A percentile compares a stretch with the other conserved stretches of the same genome.
Conservation (phyloP, 2,113 vertebrate genomes). For the Brachyhypopomus occidentalis region DNA sequence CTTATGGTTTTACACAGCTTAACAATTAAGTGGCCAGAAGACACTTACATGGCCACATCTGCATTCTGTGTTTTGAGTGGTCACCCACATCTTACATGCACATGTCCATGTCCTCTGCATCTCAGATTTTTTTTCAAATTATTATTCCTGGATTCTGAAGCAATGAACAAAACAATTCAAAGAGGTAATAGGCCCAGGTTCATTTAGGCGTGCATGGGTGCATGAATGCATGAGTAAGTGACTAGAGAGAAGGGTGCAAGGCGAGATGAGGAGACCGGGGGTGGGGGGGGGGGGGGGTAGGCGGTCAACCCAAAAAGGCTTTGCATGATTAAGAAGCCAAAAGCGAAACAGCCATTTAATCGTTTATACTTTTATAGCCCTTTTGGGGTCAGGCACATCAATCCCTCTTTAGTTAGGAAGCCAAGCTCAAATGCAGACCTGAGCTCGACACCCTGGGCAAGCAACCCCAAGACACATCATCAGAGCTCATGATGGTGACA, state of each 20-base stretch:
- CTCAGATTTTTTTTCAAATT: not conserved
- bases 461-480: not conserved
- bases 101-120: not conserved
- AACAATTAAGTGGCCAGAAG: not conserved
- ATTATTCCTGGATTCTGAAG: not conserved
- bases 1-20: slow-evolving; percentile 15
- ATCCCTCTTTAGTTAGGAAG: slow-evolving; percentile 39
- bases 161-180: not conserved
- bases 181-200: not conserved
- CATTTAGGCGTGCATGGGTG: not conserved
- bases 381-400: slow-evolving; percentile 53
- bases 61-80: not conserved
- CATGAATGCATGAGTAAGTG: not conserved
- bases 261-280: slow-evolving; percentile 17
- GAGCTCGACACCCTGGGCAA: not conserved
- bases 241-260: slow-evolving; percentile 26
- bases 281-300: slow-evolving; percentile 32
- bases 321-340: slow-evolving; percentile 45
- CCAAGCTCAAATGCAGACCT: not conserved
- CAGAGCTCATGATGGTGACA: not conserved
- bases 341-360: slow-evolving; percentile 57
- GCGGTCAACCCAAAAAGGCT: not conserved
- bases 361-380: slow-evolving; percentile 51
- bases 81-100: not conserved
- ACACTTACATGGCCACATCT: not conserved